Base-by-base conservation (phyloP, 2,888 invertebrate species). In the Seira ritae region DNA sequence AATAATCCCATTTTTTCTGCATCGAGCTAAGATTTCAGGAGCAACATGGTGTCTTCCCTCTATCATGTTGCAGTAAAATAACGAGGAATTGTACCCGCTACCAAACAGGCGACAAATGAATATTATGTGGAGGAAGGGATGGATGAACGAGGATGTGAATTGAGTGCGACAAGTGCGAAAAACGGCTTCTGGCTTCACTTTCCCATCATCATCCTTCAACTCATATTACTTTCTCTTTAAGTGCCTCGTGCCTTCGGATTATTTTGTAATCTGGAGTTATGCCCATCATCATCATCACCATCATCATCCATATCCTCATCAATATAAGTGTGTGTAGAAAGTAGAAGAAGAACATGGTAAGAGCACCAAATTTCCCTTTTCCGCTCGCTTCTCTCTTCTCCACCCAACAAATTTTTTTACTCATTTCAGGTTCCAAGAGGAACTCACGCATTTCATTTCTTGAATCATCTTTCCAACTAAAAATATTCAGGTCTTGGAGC, bases 181-280 rank as follows among this genome's bases (percentile, higher is more conserved):
- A 81, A 81, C 69, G 70, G 80, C 70, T 75, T 60, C 80, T 73
- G 62, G 80, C 62, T 68, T 69, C 70, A 66, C 67, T 76, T 81
- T 82, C 67, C 37, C 65, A 76, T 19, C 19, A 67, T 23, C 78
- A 78, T 81, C 70, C 78, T 81, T 84, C 81, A 84, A 78, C 77
- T 84, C 70, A 78, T 78, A 85, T 85, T 82, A 85, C 68, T 73
- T 78, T 78, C 72, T 83, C 73, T 73, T 83, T 83, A 82, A 76
- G 76, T 68, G 68, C 68, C 72, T 73, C 83, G 12, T 42, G 12
- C 6, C 60, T 85, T 46, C 73, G 85, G 83, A 85, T 85, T 85
- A 83, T 67, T 77, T 83, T 85, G 82, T 80, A 85, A 83, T 85
- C 76, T 76, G 69, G 67, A 82, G 76, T 74, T 75, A 81, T 74